Base-by-base conservation (phyloP, 2,797 vertebrate genomes). In the Bryconaethiops microstoma region DNA sequence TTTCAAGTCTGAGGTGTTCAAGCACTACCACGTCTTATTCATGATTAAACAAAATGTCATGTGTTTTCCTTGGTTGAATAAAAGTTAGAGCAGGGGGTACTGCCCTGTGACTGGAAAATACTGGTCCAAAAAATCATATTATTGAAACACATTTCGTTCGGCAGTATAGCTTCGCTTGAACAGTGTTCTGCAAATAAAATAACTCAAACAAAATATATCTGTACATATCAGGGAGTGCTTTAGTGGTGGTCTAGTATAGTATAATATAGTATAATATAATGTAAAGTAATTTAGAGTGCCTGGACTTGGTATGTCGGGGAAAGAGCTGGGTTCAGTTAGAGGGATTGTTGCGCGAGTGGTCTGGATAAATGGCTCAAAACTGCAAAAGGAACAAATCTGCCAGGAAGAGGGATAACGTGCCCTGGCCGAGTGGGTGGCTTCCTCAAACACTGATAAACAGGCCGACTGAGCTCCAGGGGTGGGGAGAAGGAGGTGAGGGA, bases 361-460 rank as follows among this genome's bases (percentile, higher is more conserved):
- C 13, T 1, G 70, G 76, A 63, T 82, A 67, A 76, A 82, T 14
- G 35, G 25, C 23, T 82, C 64, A 74, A 68, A 45, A 68, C 42
- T 68, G 42, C 70, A 74, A 19, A 73, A 79, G 52, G 57, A 48
- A 64, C 52, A 52, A 73, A 75, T 67, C 60, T 10, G 42, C 40
- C 67, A 54, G 67, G 76, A 73, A 79, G 35, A 21, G 13, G 54
- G 72, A 82, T 77, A 77, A 85, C 59, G 35, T 42, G 10, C 10
- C 17, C 10, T 19, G 39, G 52, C 79, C 65, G 72, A 25, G 62
- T 12, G 14, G 80, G 77, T 65, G 80, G 48, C 54, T 40, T 82
- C 74, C 80, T 79, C 55, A 73, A 82, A 57, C 55, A 4, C 76
- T 77, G 80, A 77, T 82, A 82, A 79, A 78, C 67, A 73, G 29